These are phyloP conservation scores for Steinernema hermaphroditum DNA, from an alignment of 2,888 invertebrate species.

Conservation along the genomic window DNA sequence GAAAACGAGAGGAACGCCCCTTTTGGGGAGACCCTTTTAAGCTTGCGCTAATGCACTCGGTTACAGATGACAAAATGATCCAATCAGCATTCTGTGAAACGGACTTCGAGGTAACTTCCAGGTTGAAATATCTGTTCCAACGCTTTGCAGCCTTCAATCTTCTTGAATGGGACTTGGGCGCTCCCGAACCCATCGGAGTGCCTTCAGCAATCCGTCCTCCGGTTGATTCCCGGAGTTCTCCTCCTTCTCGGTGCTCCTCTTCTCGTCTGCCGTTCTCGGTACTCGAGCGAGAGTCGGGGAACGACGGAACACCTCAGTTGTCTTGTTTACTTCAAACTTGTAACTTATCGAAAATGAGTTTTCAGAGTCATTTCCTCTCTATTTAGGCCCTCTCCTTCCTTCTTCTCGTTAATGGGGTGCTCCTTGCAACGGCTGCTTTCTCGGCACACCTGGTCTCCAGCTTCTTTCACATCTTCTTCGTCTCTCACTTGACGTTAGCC, in stretches of 20 bases:
- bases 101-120: no score
- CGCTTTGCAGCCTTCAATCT: background rate
- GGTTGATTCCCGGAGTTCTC: background rate
- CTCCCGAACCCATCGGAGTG: constrained; percentile 2
- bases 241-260: background rate
- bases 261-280: background rate
- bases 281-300: background rate
- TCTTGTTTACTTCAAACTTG: background rate
- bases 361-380: background rate
- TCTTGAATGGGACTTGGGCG: background rate
- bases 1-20: no score
- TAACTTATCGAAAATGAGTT: no score
- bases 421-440: background rate
- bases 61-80: no score
- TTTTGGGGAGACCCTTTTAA: no score
- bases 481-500: background rate
- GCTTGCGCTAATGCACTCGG: no score
- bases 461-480: background rate
- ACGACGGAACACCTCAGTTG: background rate
- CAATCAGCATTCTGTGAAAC: no score
- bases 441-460: background rate
- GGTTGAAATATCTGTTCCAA: no score
- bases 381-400: background rate
- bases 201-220: constrained; percentile 4
- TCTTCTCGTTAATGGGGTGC: background rate